phyloP scores from a whole-genome alignment of 1,140 invertebrate species.

The Drosophila tani region DNA sequence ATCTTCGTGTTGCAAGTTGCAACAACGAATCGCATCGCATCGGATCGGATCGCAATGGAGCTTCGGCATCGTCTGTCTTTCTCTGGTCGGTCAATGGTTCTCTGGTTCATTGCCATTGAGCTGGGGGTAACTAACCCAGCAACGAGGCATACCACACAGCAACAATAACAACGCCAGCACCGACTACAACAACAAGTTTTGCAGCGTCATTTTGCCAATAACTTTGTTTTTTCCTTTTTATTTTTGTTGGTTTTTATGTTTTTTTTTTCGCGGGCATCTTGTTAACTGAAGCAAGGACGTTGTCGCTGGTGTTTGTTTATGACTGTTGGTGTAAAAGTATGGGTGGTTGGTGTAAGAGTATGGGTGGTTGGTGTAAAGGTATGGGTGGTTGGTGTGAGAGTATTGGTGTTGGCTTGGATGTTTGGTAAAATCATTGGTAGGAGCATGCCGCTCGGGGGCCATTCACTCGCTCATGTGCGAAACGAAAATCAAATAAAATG shows the following conservation, averaged over 20 bases:
- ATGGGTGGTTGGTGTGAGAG: constrained; percentile 4
- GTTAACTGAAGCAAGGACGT: constrained; percentile 78
- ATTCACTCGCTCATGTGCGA: constrained; percentile 59
- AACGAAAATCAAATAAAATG: constrained; percentile 42
- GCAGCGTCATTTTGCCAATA: constrained; percentile 64
- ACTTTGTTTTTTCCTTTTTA: constrained; percentile 10
- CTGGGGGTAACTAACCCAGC: constrained; percentile 84
- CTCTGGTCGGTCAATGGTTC: constrained; percentile 84
- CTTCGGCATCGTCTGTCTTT: constrained; percentile 44
- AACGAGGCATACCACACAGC: constrained; percentile 53
- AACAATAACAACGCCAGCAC: constrained; percentile 30
- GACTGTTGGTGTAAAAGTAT: constrained; percentile 3
- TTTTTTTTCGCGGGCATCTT: constrained; percentile 28
- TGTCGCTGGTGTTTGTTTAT: constrained; percentile 4
- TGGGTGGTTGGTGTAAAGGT: constrained; percentile 8
- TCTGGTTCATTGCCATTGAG: constrained; percentile 84
- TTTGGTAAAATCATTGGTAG: constrained; percentile 3
- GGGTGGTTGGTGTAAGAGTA: constrained; percentile 4
- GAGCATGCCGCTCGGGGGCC: constrained; percentile 51
- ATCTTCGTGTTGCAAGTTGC: constrained; percentile 70
- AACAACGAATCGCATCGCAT: constrained; percentile 29
- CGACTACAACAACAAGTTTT: constrained; percentile 46
- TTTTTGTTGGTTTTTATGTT: constrained; percentile 10
- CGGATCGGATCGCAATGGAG: constrained; percentile 12
- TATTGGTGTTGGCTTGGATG: constrained; percentile 5